Conservation (phyloP, 2,888 invertebrate genomes). For the Hemaris fuciformis region DNA sequence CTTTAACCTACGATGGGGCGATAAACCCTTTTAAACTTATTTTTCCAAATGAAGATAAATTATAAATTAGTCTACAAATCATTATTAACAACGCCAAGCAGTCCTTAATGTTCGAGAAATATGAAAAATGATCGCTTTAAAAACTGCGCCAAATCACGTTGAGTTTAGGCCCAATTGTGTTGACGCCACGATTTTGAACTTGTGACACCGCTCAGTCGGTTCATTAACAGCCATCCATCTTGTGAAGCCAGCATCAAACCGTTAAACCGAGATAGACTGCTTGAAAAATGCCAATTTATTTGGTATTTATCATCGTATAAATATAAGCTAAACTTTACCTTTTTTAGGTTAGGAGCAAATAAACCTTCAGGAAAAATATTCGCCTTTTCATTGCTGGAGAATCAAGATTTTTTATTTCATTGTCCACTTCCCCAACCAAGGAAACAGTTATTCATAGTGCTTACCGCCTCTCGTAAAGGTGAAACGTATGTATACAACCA, state of each 20-base stretch:
- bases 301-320: too few species aligned
- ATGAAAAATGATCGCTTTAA: not conserved
- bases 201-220: slow-evolving; percentile 41
- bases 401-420: too few species aligned
- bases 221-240: slow-evolving; percentile 54
- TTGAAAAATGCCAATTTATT: too few species aligned
- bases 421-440: too few species aligned
- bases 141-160: not conserved
- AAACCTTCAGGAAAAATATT: too few species aligned
- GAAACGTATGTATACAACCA: too few species aligned
- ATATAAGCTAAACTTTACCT: too few species aligned
- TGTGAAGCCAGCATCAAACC: slow-evolving; percentile 11
- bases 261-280: not conserved
- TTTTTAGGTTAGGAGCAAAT: too few species aligned
- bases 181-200: slow-evolving; percentile 37
- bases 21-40: not conserved
- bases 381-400: too few species aligned
- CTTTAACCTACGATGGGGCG: too few species aligned
- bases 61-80: not conserved
- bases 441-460: too few species aligned
- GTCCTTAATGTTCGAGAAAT: not conserved
- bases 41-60: not conserved
- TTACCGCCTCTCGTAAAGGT: too few species aligned
- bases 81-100: not conserved
- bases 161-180: not conserved